Base-by-base conservation (phyloP, 2,113 vertebrate species). In the Meleagris gallopavo region DNA sequence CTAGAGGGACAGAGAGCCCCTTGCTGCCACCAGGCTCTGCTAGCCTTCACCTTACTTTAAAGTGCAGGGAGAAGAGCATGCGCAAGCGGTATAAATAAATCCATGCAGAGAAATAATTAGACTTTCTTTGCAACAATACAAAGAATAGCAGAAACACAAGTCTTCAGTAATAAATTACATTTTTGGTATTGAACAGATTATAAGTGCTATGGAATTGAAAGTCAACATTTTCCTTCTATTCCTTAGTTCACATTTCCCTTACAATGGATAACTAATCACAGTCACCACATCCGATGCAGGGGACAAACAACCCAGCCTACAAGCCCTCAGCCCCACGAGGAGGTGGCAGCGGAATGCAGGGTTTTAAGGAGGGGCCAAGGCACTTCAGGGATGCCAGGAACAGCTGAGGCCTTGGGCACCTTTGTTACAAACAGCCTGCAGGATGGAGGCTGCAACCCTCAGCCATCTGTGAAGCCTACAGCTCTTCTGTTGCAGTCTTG, bases 211-310 rank as follows among this genome's bases (percentile, higher is more conserved):
- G 48, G 83, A 90, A 90, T 27, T 93, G 65, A 81, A 72, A 93
- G 93, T 96, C 95, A 94, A 88, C 75, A 57, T 96, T 94, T 93
- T 94, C 88, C 67, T 95, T 84, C 87, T 91, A 94, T 96, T 96
- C 90, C 95, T 81, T 88, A 64, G 55, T 43, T 97, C 75, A 76
- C 76, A 91, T 74, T 95, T 91, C 85, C 95, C 72, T 97, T 92
- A 92, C 92, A 91, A 70, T 84, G 79, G 60, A 62, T 62, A 93
- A 87, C 58, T 88, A 92, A 61, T 94, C 91, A 91, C 80, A 85
- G 69, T 29, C 89, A 95, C 62, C 76, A 89, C 64, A 94, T 94
- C 77, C 71, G 83, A 69, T 34, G 32, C 90, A 78, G 52, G 50
- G 72, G 89, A 88, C 86, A 83, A 88, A 64, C 25, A 88, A 57